phyloP scores from a whole-genome alignment of 2,797 vertebrate genomes.

The Furcifer pardalis region DNA sequence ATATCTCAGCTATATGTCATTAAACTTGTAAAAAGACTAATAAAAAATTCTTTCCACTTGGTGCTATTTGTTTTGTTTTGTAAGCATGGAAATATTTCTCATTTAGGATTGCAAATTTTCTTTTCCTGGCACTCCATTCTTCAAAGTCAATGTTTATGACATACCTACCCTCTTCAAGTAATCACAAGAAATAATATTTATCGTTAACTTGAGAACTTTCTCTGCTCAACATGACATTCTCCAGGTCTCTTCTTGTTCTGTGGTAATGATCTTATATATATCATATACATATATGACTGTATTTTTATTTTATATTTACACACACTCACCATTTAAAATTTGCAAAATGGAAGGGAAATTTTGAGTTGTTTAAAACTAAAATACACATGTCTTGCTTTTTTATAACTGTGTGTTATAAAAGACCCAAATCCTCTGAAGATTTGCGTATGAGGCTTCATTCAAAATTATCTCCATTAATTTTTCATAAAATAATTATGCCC shows the following conservation, averaged over 20 bases:
- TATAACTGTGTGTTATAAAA: not conserved
- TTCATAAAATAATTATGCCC: not conserved
- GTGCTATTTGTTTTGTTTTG: not conserved
- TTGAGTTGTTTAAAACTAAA: constrained; percentile 15
- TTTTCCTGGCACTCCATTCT: constrained; percentile 1
- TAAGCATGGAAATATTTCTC: not conserved
- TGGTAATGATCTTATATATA: not conserved
- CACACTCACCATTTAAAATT: not conserved
- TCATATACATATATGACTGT: not conserved
- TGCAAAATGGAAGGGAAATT: not conserved
- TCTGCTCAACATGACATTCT: not conserved
- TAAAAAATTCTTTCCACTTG: not conserved
- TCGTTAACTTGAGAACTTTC: not conserved
- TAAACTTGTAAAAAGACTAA: constrained; percentile 13
- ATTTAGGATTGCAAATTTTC: not conserved
- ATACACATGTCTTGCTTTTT: not conserved
- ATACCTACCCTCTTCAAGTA: not conserved
- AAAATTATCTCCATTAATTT: not conserved
- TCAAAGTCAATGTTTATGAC: constrained; percentile 4
- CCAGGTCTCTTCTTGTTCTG: not conserved
- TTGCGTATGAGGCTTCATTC: not conserved
- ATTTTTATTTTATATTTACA: not conserved
- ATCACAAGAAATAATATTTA: constrained; percentile 1
- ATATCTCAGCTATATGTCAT: not conserved
- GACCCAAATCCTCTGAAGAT: not conserved